Evolutionary conservation across 2,113 vertebrate species (phyloP).

Genomic region (Cyphomyrus discorhynchus): DNA sequence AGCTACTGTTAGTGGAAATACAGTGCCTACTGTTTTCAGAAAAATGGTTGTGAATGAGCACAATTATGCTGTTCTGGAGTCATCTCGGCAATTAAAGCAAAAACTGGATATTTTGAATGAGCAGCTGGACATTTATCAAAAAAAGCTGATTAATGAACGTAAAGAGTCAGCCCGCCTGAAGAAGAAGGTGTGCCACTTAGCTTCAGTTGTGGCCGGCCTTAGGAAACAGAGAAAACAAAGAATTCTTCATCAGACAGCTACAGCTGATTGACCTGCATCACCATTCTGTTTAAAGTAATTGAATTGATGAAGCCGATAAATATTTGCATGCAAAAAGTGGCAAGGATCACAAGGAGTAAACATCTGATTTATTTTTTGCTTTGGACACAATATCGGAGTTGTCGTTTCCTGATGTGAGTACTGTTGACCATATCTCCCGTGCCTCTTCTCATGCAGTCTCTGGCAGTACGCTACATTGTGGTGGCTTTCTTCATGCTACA

Average conservation of each 20-base stretch:
- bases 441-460: not conserved
- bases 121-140: slow-evolving; percentile 3
- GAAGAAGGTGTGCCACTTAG: not conserved
- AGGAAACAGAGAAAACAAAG: not conserved
- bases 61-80: not conserved
- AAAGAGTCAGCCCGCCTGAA: not conserved
- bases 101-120: slow-evolving; percentile 7
- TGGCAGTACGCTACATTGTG: not conserved
- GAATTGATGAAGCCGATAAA: not conserved
- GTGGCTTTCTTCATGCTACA: not conserved
- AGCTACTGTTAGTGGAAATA: not conserved
- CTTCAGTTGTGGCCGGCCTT: not conserved
- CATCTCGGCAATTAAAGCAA: not conserved
- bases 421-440: not conserved
- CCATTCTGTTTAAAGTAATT: not conserved
- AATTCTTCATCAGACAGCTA: not conserved
- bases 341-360: not conserved
- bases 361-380: not conserved
- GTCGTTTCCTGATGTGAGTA: not conserved
- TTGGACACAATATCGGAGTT: not conserved
- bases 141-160: not conserved
- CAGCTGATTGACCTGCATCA: not conserved
- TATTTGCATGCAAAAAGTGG: not conserved
- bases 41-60: not conserved
- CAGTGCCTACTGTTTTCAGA: not conserved